Evolutionary conservation across 2,113 vertebrate genomes (phyloP).

Genomic region (Martes martes): DNA sequence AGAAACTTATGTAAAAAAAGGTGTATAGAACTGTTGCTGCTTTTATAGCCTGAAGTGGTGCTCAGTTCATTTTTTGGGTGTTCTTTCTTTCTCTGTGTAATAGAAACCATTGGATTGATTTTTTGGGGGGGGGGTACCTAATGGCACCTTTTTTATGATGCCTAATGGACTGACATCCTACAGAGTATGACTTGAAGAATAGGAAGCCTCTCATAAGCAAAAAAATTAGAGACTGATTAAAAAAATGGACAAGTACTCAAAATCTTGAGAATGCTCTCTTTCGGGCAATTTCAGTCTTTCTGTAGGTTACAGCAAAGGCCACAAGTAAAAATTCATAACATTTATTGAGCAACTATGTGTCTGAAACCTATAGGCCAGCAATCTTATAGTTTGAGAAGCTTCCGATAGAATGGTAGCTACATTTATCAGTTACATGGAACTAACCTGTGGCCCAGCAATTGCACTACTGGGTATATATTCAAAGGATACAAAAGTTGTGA

Average conservation of each 20-base stretch:
- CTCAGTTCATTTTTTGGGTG: not conserved
- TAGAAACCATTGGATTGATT: not conserved
- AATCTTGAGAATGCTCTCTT: not conserved
- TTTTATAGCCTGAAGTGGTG: accelerated
- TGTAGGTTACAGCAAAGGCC: not conserved
- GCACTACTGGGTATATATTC: not conserved
- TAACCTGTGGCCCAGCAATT: not conserved
- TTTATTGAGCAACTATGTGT: not conserved
- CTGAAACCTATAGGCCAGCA: not conserved
- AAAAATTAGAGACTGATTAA: not conserved
- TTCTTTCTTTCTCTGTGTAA: not conserved
- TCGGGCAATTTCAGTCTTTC: not conserved
- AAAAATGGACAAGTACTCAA: not conserved
- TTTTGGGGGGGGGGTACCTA: not conserved
- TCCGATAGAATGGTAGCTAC: not conserved
- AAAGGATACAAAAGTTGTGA: not conserved
- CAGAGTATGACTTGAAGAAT: not conserved
- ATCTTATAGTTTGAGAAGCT: not conserved
- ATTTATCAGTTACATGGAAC: not conserved
- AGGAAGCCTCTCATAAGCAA: not conserved
- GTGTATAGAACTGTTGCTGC: not conserved
- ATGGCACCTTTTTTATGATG: not conserved
- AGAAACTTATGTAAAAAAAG: not conserved
- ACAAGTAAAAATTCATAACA: not conserved
- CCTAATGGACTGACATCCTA: not conserved